phyloP scores from a whole-genome alignment of 1,140 invertebrate genomes.

The Micrasema longulum region DNA sequence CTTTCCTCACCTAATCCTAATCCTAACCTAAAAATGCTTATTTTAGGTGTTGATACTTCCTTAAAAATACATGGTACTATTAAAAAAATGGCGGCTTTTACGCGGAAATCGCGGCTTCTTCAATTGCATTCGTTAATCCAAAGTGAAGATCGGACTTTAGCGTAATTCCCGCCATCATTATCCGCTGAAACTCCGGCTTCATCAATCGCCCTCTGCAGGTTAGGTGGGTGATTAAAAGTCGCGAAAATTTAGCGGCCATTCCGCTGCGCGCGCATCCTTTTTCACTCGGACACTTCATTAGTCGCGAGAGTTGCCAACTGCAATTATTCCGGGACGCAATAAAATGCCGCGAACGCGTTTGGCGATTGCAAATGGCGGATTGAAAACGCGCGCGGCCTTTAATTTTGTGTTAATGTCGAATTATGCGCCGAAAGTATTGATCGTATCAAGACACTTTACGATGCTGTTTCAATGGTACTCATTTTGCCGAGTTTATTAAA shows the following conservation, averaged over 20 bases:
- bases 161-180: conserved; percentile 41
- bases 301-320: conserved; percentile 14
- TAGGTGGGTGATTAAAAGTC: conserved; percentile 41
- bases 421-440: conserved; percentile 33
- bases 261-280: conserved; percentile 33
- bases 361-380: conserved; percentile 34
- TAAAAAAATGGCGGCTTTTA: too few relatives aligned
- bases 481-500: too few relatives aligned
- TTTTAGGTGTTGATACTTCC: too few relatives aligned
- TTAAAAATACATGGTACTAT: too few relatives aligned
- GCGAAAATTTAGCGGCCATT: conserved; percentile 40
- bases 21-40: too few relatives aligned
- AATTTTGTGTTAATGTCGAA: conserved; percentile 35
- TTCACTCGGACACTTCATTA: conserved; percentile 41
- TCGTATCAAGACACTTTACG: not conserved
- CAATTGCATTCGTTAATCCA: not conserved
- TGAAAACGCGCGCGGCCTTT: conserved; percentile 20
- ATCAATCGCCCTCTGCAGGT: conserved; percentile 39
- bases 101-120: too few relatives aligned
- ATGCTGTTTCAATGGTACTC: too few relatives aligned
- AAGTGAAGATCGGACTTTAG: conserved; percentile 4
- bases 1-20: too few relatives aligned
- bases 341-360: conserved; percentile 28
- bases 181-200: conserved; percentile 41
- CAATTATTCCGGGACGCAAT: conserved; percentile 10